Percentiles rank a stretch among this genome's conserved stretches.
Conservation (phyloP, 1,140 invertebrate genomes). For the Pomacea maculata region DNA sequence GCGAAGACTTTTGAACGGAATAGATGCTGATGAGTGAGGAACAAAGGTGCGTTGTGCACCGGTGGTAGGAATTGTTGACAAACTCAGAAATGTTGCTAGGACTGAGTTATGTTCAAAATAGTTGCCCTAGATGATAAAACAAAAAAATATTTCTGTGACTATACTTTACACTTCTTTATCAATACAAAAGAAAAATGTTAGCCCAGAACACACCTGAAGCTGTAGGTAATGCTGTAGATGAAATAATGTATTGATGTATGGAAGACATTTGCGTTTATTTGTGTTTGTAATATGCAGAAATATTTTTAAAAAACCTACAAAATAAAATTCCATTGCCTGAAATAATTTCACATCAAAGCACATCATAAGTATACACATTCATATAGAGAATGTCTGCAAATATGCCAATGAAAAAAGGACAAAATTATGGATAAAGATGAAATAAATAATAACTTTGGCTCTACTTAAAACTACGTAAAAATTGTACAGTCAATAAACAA, state of each 20-base stretch:
- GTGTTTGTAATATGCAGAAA: no score
- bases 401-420: not conserved
- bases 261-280: no score
- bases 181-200: no score
- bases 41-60: not conserved
- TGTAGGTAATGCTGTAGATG: no score
- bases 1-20: conserved; percentile 13
- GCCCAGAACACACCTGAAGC: no score
- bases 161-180: not conserved
- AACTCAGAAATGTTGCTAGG: conserved; percentile 23
- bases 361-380: not conserved
- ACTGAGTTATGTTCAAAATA: conserved; percentile 28
- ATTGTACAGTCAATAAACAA: not conserved
- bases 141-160: not conserved
- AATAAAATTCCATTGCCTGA: not conserved
- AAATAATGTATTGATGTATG: no score
- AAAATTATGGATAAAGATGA: not conserved
- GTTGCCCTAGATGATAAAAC: conserved; percentile 25
- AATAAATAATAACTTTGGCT: not conserved
- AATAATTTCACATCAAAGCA: no score
- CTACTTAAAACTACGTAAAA: not conserved
- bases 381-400: not conserved
- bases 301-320: not conserved
- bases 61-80: conserved; percentile 22
- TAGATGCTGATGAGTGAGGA: not conserved